Base-by-base conservation (phyloP, 2,113 vertebrate genomes). In the Hipposideros armiger region DNA sequence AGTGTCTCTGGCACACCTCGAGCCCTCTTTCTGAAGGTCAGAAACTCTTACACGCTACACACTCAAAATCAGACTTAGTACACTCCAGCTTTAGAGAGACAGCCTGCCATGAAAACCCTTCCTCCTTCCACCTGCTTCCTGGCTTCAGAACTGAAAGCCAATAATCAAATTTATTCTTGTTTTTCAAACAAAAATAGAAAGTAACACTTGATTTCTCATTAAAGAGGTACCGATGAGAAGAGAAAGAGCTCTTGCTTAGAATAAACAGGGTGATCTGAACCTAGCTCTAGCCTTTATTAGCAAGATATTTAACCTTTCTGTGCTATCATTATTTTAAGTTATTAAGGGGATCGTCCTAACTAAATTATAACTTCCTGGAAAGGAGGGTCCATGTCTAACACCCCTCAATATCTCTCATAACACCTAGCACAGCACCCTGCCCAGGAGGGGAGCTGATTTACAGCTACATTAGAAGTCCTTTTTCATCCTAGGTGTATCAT, bases 111-210 rank as follows among this genome's bases (percentile, higher is more conserved):
- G 42, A 36, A 42, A 72, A 5, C 17, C 62, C 42, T 47, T 32
- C 20, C 58, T 86, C 64, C 22, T 80, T 81, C 42, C 45, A 2
- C 50, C 58, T 32, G 74, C 36, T 70, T 86, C 45, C 42, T 66
- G 73, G 6, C 66, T 80, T 67, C 72, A 80, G 26, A 70, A 54
- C 64, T 10, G 17, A 95, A 94, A 84, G 32, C 32, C 45, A 45
- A 47, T 32, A 24, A 81, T 54, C 64, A 82, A 89, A 67, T 3
- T 58, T 36, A 92, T 69, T 90, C 28, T 87, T 32, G 4, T 66
- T 95, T 94, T 84, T 90, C 54, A 87, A 94, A 84, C 20, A 83
- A 83, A 90, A 70, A 50, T 36, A 77, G 47, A 86, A 91, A 62
- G 82, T 45, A 62, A 60, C 4, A 14, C 52, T 81, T 88, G 58